These are phyloP conservation scores for Amblyteles armatorius DNA, from an alignment of 2,888 invertebrate genomes.

Conservation along the genomic window DNA sequence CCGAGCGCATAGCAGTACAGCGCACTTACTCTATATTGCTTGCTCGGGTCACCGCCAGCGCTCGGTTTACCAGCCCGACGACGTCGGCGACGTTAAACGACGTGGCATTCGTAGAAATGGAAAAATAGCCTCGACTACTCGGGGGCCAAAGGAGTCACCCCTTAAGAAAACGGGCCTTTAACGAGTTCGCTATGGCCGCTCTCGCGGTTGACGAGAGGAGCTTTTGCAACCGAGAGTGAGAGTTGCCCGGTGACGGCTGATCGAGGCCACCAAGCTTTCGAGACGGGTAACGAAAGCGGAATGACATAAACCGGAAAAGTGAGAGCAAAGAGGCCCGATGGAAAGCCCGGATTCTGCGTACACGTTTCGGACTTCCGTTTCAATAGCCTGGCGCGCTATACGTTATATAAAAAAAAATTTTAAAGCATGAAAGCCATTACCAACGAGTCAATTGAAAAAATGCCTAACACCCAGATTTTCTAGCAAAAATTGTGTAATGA, in stretches of 20 bases:
- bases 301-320: slow-evolving; percentile 1
- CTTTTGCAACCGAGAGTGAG: not conserved
- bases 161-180: slow-evolving; percentile 36
- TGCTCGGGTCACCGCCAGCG: slow-evolving; percentile 45
- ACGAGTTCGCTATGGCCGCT: slow-evolving; percentile 28
- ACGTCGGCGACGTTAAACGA: slow-evolving; percentile 43
- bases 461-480: no score
- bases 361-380: not conserved
- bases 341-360: not conserved
- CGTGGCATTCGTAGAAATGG: slow-evolving; percentile 53
- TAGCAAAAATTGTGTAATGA: no score
- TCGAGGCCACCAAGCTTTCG: slow-evolving; percentile 9
- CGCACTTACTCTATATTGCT: slow-evolving; percentile 30
- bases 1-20: not conserved
- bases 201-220: not conserved
- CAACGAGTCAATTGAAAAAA: no score
- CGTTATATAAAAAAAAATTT: no score
- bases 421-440: no score
- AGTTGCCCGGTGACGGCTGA: slow-evolving; percentile 1
- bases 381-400: not conserved
- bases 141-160: slow-evolving; percentile 24
- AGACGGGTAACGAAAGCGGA: slow-evolving; percentile 1
- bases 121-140: slow-evolving; percentile 48
- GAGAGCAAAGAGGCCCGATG: not conserved
- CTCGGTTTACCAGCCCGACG: slow-evolving; percentile 9